Conservation (phyloP, 2,797 vertebrate species). For the Centroberyx gerrardi region DNA sequence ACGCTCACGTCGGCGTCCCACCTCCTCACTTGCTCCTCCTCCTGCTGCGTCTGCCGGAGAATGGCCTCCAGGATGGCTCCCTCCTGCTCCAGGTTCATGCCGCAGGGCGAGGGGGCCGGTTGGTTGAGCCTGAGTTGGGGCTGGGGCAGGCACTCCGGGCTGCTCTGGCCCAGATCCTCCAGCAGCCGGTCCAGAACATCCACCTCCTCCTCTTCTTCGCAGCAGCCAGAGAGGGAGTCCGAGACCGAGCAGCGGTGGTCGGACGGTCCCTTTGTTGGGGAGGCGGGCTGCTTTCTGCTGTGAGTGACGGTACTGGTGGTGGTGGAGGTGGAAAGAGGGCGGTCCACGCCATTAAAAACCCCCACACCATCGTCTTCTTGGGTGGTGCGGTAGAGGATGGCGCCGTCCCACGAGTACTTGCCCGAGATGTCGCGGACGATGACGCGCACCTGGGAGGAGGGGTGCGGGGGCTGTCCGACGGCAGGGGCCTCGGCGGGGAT, state of each 20-base stretch:
- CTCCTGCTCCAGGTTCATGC: constrained; percentile 93
- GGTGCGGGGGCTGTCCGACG: constrained; percentile 68
- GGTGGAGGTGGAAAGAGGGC: constrained; percentile 28
- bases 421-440: constrained; percentile 98
- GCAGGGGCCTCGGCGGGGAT: constrained; percentile 84
- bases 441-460: constrained; percentile 90
- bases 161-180: constrained; percentile 91
- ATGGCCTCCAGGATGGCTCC: constrained; percentile 89
- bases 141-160: constrained; percentile 94
- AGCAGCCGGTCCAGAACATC: constrained; percentile 92
- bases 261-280: constrained; percentile 51
- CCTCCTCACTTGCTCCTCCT: constrained; percentile 87
- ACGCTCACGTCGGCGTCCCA: constrained; percentile 82
- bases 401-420: constrained; percentile 97
- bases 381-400: constrained; percentile 88
- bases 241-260: constrained; percentile 54
- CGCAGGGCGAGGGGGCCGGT: constrained; percentile 89
- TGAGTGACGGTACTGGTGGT: constrained; percentile 35
- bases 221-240: constrained; percentile 62
- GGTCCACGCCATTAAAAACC: constrained; percentile 55
- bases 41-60: constrained; percentile 88
- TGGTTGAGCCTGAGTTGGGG: constrained; percentile 91
- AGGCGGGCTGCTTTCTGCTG: constrained; percentile 53
- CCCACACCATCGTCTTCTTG: constrained; percentile 64
- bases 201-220: constrained; percentile 86